Conservation (phyloP, 2,888 invertebrate genomes). For the Clunio marinus region DNA sequence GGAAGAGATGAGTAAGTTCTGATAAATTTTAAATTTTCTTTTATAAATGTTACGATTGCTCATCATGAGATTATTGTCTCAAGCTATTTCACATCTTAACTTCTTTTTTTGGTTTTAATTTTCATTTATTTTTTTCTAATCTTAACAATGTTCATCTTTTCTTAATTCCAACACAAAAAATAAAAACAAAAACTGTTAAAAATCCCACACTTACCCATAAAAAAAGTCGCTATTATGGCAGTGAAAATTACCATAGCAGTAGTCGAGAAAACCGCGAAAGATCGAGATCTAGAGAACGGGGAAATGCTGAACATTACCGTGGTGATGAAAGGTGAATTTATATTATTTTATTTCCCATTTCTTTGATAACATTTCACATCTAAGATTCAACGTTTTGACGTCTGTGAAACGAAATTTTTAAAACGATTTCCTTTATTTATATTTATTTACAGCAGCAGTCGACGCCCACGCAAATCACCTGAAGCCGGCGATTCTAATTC, state of each 20-base stretch:
- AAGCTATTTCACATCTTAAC: not conserved
- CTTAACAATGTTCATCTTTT: conserved; percentile 1
- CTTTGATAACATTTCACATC: not conserved
- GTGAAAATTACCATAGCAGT: conserved; percentile 46
- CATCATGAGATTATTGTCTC: not conserved
- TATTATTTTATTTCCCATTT: conserved; percentile 14
- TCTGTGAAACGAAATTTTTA: not conserved
- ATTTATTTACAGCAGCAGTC: conserved; percentile 55
- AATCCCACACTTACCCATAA: not conserved
- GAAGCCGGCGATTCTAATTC: conserved; percentile 51
- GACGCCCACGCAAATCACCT: conserved; percentile 55
- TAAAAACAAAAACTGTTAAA: not conserved
- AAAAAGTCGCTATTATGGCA: conserved; percentile 35
- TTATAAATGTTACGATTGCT: not conserved
- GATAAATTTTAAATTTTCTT: not conserved
- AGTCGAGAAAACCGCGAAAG: conserved; percentile 58
- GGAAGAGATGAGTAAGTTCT: conserved; percentile 52
- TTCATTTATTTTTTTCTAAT: too few relatives aligned
- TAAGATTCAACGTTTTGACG: not conserved
- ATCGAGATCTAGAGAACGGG: conserved; percentile 45
- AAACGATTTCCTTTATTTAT: conserved; percentile 57
- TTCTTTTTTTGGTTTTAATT: too few relatives aligned
- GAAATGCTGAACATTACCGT: conserved; percentile 48
- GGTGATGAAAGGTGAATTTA: conserved; percentile 46
- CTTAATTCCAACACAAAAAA: not conserved